These are phyloP conservation scores for Tenebrosternarchus preto DNA, from an alignment of 2,113 vertebrate genomes.

Conservation along the genomic window DNA sequence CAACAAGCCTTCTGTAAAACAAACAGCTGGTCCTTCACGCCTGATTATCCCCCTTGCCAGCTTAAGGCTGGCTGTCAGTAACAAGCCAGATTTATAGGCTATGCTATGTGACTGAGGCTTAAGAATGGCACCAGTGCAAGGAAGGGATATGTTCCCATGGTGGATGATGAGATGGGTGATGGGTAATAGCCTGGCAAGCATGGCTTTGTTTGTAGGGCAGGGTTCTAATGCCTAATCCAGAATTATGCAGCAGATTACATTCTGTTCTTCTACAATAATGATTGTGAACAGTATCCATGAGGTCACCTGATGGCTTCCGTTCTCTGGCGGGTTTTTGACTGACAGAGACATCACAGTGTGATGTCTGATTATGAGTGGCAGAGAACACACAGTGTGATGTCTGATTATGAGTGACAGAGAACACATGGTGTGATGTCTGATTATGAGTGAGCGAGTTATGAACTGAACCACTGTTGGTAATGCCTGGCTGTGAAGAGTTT, in stretches of 20 bases:
- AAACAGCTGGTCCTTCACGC: not conserved
- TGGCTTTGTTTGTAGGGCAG: not conserved
- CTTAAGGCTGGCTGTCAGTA: conserved; percentile 15
- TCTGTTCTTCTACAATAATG: conserved; percentile 65
- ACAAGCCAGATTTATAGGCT: conserved; percentile 13
- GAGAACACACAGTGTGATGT: conserved; percentile 47
- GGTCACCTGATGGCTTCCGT: conserved; percentile 60
- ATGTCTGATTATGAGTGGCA: conserved; percentile 54
- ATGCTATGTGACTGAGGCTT: not conserved
- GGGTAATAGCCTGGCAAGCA: conserved; percentile 16
- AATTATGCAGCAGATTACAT: conserved; percentile 61
- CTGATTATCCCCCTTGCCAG: not conserved
- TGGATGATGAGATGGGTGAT: conserved; percentile 47
- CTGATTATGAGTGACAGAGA: conserved; percentile 53
- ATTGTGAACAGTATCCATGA: conserved; percentile 68
- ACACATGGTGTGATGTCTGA: conserved; percentile 58
- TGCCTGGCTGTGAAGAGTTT: conserved; percentile 61
- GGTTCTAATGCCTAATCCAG: conserved; percentile 39
- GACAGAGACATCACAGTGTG: conserved; percentile 44
- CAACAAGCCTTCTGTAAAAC: not conserved
- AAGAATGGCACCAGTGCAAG: conserved; percentile 45
- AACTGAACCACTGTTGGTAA: conserved; percentile 61
- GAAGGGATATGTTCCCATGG: conserved; percentile 21
- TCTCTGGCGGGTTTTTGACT: conserved; percentile 28
- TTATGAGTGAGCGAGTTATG: conserved; percentile 58